Evolutionary conservation across 2,113 vertebrate genomes (phyloP).

Genomic region (Malurus elegans): DNA sequence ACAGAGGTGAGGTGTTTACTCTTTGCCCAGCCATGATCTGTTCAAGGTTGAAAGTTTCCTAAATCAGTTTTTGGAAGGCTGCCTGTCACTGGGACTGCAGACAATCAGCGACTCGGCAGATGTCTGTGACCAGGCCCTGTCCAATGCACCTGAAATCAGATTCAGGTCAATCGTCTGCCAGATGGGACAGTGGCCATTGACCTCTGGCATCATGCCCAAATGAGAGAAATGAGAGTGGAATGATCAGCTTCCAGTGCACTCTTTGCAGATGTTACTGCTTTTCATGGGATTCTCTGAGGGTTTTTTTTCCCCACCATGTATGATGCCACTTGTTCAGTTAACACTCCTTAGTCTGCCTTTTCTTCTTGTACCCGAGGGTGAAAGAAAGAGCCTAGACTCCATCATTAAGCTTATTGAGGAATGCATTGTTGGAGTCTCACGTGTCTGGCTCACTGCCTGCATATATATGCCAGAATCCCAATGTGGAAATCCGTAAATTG

Average conservation of each 20-base stretch:
- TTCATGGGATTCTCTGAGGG: accelerated
- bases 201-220: accelerated
- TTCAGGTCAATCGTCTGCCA: accelerated
- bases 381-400: neutral
- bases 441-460: neutral
- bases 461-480: neutral
- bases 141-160: neutral
- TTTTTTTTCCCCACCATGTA: accelerated
- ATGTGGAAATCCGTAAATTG: neutral
- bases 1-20: neutral
- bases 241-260: neutral
- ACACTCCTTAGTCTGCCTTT: neutral
- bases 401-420: neutral
- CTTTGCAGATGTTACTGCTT: neutral
- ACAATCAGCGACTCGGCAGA: accelerated
- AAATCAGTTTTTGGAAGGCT: neutral
- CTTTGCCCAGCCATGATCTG: neutral
- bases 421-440: neutral
- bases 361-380: neutral
- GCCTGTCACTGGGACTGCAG: neutral
- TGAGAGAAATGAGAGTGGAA: neutral
- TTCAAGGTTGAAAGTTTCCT: neutral
- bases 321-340: neutral
- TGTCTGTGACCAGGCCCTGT: neutral
- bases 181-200: accelerated